Conservation (phyloP, 2,113 vertebrate genomes). For the Calcarius ornatus region DNA sequence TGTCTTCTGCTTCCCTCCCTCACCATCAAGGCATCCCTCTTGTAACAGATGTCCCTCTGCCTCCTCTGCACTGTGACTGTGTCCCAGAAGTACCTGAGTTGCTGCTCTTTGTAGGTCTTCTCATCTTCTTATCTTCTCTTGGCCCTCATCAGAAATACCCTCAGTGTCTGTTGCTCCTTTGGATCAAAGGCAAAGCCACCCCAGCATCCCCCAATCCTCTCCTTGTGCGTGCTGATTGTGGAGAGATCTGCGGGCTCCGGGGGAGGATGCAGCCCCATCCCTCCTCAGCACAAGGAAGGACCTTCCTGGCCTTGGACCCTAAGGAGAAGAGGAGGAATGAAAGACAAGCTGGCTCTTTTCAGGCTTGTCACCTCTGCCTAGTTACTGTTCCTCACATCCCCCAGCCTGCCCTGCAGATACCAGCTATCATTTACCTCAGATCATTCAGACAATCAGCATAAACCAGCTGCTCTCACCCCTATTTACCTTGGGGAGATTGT, state of each 20-base stretch:
- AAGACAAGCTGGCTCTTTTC: not conserved
- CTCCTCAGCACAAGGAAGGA: not conserved
- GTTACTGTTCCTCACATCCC: fast-evolving
- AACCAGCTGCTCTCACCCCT: not conserved
- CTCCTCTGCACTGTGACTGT: not conserved
- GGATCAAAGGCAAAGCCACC: not conserved
- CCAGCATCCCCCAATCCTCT: not conserved
- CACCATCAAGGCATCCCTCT: not conserved
- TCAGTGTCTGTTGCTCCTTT: not conserved
- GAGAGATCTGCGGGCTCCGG: not conserved
- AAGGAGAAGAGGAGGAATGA: not conserved
- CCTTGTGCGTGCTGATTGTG: not conserved
- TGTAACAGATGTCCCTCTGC: not conserved
- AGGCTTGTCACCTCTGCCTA: not conserved
- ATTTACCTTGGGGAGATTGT: not conserved
- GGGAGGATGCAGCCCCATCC: not conserved
- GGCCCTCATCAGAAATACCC: not conserved
- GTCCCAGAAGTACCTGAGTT: not conserved
- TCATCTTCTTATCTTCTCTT: not conserved
- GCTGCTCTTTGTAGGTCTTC: not conserved
- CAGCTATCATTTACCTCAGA: not conserved
- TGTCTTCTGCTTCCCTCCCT: not conserved
- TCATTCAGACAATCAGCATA: fast-evolving
- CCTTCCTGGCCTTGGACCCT: not conserved
- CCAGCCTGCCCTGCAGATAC: not conserved